Evolutionary conservation across 2,888 invertebrate genomes (phyloP), one percentile per base, ranked within the genome.

Genomic region (Bhutanitis thaidina): DNA sequence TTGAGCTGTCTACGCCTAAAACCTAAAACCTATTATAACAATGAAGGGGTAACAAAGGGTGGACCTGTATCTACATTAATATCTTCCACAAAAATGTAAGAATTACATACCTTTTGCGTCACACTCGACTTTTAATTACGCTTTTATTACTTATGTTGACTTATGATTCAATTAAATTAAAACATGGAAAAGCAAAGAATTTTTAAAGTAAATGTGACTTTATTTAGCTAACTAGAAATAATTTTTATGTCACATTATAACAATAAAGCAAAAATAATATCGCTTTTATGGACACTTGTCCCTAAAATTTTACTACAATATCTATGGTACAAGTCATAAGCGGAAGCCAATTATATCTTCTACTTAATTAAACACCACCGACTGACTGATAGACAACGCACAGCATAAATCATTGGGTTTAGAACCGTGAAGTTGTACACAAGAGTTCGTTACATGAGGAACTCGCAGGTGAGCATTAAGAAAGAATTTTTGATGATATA

Each of bases 201-300:
- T 51, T 37, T 43, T 40, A 35, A 45, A 52, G 46, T 46, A 52
- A 52, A 46, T 41, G 41, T 30, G 46, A 15, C 69, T 73, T 75
- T 73, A 74, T 64, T 54, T 64, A 55, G 56, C 54, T 67, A 67
- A 71, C 64, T 64, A 65, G 62, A 63, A 70, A 76, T 70, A 67
- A 69, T 70, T 66, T 70, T 73, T 67, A 71, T 77, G 72, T 64
- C 66, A 69, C 74, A 74, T 73, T 75, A 65, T 74, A 78, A 77
- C 77, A 74, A 77, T 80, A 82, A 80, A 80, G 64, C 61, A 64
- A 81, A 78, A 77, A 78, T 67, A 74, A 78, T 78, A 72, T 69
- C 59, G 69, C 67, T 74, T 80, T 82, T 83, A 82, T 73, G 69
- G 71, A 71, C 71, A 77, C 77, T 81, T 81, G 74, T 78, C 71